Evolutionary conservation across 2,113 vertebrate species (phyloP), one percentile per base, ranked within the genome.

Genomic region (Gyps fulvus): DNA sequence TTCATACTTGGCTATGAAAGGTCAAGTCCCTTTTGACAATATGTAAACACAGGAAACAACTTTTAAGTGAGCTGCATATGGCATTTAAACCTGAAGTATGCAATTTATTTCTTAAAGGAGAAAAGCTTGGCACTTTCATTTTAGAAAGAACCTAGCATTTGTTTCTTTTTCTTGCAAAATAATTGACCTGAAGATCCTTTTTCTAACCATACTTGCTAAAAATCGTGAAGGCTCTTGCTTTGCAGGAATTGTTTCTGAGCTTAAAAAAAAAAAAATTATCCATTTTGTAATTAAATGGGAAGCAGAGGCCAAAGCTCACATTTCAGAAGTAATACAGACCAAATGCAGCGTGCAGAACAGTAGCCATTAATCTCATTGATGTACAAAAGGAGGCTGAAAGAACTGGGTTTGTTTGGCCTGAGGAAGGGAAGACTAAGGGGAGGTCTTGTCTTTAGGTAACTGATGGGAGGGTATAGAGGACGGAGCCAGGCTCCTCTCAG

Each of bases 391-490:
- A 71, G 38, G 10, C 58, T 88, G 79, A 83, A 93, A 50, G 61
- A 72, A 22, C 34, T 80, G 62, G 6, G 21, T 70, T 94, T 3
- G 23, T 52, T 87, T 70, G 50, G 27, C 27, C 23, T 40, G 23
- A 40, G 63, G 43, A 65, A 55, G 54, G 17, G 62, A 76, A 34
- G 61, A 12, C 31, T 63, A 7, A 54, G 26, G 47, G 23, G 6
- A 76, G 36, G 22, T 67, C 16, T 55, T 32, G 19, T 61, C 45
- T 52, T 71, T 1, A 1, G 0, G 31, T 43, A 3, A 6, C n/a
- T 63, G 22, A 12, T 59, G 45, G 66, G 38, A 87, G 25, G 29
- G 10, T 36, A 1, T 13, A 43, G 40, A 76, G 49, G 62, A 42
- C 32, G 58, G 84, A 74, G 50, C 13, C 57, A 23, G 43, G 47